These are phyloP conservation scores for Heliopora coerulea DNA, from an alignment of 92 coral and sea anemone species.

Conservation along the genomic window DNA sequence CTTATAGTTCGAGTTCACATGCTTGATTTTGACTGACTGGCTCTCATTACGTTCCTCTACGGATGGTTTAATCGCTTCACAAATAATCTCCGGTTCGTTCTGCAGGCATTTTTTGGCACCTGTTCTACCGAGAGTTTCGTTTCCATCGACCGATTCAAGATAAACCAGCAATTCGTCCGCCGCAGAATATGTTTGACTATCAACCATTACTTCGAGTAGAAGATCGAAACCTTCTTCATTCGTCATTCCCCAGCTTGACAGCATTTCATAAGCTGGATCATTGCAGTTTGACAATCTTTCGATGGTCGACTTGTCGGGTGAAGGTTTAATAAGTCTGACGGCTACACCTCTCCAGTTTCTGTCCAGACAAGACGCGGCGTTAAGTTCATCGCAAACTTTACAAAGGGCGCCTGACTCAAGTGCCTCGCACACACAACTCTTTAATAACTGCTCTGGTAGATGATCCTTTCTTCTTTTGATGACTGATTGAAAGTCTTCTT, in stretches of 20 bases:
- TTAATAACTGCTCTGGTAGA: neutral
- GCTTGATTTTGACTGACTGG: neutral
- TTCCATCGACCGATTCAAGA: slow-evolving; percentile 4
- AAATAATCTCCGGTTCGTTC: neutral
- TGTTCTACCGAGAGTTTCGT: too few relatives aligned
- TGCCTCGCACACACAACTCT: too few relatives aligned
- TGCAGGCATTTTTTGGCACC: too few relatives aligned
- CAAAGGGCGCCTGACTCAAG: neutral
- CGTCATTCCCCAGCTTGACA: neutral
- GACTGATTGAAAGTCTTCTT: too few relatives aligned
- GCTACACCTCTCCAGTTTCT: slow-evolving; percentile 24
- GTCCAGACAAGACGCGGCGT: slow-evolving; percentile 4
- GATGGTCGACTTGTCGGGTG: neutral
- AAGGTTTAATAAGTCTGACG: neutral
- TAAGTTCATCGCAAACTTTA: neutral
- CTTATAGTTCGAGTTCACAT: too few relatives aligned
- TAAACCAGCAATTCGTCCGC: slow-evolving; percentile 28
- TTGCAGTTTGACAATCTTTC: neutral
- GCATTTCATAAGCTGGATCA: neutral
- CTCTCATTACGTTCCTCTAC: neutral
- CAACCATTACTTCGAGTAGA: slow-evolving; percentile 17
- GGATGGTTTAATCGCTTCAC: too few relatives aligned
- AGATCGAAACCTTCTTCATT: neutral
- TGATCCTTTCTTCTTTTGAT: neutral
- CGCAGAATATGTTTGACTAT: slow-evolving; percentile 13